A percentile compares a stretch with the other conserved stretches of the same genome.
phyloP scores from a whole-genome alignment of 2,888 invertebrate species.

The Diploptera punctata region DNA sequence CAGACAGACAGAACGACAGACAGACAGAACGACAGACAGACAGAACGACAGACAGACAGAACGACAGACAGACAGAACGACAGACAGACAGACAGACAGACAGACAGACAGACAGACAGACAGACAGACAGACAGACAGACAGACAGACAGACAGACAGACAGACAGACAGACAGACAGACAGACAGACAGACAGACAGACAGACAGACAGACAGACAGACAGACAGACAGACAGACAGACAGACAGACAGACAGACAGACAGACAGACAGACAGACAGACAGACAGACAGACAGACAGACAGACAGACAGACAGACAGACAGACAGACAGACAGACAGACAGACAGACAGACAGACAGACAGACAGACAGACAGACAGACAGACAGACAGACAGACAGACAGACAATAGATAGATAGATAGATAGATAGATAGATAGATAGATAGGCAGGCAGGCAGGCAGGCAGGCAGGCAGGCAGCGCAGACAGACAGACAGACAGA shows the following conservation, averaged over 20 bases:
- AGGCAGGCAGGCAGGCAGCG: too few relatives aligned
- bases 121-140: neutral
- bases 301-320: neutral
- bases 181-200: neutral
- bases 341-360: neutral
- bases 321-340: neutral
- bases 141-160: neutral
- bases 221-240: neutral
- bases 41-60: too few relatives aligned
- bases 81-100: neutral
- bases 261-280: neutral
- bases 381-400: neutral
- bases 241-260: neutral
- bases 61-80: too few relatives aligned
- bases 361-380: neutral
- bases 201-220: neutral
- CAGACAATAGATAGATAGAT: too few relatives aligned
- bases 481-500: neutral
- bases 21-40: too few relatives aligned
- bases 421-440: too few relatives aligned
- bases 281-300: neutral
- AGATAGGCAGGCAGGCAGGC: too few relatives aligned
- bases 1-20: too few relatives aligned
- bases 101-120: neutral
- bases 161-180: neutral